Percentiles rank a stretch among this genome's conserved stretches.
These are phyloP conservation scores for Tetrax tetrax DNA, from an alignment of 2,113 vertebrate genomes.

Conservation along the genomic window DNA sequence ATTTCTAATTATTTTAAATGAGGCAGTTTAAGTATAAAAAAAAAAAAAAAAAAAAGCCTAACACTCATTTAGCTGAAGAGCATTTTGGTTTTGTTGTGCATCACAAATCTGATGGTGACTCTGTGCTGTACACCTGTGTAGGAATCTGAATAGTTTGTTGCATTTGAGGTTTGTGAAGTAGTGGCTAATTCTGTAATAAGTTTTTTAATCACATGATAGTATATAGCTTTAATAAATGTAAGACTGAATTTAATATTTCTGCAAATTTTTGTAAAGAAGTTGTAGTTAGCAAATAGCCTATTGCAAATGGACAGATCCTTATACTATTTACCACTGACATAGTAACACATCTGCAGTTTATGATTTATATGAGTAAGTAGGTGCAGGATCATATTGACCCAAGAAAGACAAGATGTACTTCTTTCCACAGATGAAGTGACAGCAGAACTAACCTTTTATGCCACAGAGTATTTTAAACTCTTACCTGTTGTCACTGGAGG, in stretches of 20 bases:
- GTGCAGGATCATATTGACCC: neutral
- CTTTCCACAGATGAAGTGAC: neutral
- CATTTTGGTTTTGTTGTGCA: neutral
- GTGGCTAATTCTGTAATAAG: neutral
- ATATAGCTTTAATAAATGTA: neutral
- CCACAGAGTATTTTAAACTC: slow-evolving; percentile 23
- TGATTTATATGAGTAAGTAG: neutral
- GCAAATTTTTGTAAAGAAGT: neutral
- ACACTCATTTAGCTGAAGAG: neutral
- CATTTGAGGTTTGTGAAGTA: neutral
- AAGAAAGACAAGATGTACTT: neutral
- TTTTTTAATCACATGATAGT: neutral
- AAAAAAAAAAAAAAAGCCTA: neutral
- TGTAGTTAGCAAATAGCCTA: neutral
- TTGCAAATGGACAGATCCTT: neutral
- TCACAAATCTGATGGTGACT: neutral
- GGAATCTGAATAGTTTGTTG: neutral
- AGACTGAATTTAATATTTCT: neutral
- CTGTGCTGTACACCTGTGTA: neutral
- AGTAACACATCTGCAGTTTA: neutral
- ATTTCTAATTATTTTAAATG: slow-evolving; percentile 24
- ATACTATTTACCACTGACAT: neutral
- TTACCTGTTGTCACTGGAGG: slow-evolving; percentile 2
- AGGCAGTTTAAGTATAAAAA: neutral
- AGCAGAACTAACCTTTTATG: slow-evolving; percentile 34